Conservation (phyloP, 2,113 vertebrate species). For the Jaculus jaculus region DNA sequence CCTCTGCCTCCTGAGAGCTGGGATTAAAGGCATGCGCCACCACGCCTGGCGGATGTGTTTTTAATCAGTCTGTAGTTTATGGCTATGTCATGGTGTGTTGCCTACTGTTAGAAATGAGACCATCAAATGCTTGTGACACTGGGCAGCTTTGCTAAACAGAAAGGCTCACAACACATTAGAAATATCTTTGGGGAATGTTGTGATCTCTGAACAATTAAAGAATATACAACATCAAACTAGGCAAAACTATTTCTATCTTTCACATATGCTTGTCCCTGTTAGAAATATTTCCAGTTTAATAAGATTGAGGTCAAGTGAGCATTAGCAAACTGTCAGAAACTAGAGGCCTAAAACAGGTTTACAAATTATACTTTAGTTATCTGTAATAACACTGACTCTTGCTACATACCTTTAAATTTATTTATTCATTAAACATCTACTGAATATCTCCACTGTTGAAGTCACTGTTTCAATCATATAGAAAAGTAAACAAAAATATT, state of each 20-base stretch:
- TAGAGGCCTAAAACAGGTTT: neutral
- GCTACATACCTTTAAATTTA: neutral
- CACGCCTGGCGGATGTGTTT: neutral
- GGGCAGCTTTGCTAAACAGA: slow-evolving; percentile 43
- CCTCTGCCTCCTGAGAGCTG: no score
- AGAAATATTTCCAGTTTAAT: slow-evolving; percentile 12
- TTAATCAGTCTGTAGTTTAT: slow-evolving; percentile 50
- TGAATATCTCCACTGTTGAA: neutral
- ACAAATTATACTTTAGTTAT: neutral
- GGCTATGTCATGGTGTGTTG: slow-evolving; percentile 46
- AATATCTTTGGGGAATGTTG: neutral
- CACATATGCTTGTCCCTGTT: neutral
- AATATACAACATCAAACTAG: neutral
- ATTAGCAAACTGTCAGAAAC: neutral
- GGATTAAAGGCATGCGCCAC: no score
- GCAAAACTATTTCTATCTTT: slow-evolving; percentile 11
- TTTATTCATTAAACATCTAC: neutral
- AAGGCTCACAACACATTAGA: neutral
- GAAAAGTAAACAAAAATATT: neutral
- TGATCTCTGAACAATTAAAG: slow-evolving; percentile 35
- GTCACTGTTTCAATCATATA: neutral
- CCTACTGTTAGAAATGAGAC: slow-evolving; percentile 18
- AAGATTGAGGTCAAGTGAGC: neutral
- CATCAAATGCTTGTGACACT: slow-evolving; percentile 14
- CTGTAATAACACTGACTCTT: neutral